phyloP scores from a whole-genome alignment of 2,888 invertebrate genomes.

The Coenonympha glycerion region DNA sequence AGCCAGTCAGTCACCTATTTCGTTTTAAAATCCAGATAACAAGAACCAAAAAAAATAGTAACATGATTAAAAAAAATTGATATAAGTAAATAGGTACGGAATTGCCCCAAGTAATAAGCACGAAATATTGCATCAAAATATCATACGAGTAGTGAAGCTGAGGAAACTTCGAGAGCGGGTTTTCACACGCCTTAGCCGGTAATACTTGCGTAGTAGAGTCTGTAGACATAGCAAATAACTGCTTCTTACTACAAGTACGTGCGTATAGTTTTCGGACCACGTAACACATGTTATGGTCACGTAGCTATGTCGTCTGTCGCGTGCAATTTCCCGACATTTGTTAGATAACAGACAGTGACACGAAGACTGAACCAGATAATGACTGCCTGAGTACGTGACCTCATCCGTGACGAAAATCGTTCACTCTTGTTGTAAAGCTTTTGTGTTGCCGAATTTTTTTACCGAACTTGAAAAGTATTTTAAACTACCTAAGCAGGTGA shows the following conservation, averaged over 20 bases:
- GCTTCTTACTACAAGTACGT: not conserved
- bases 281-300: conserved; percentile 13
- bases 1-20: too few species aligned
- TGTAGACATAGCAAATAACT: conserved; percentile 9
- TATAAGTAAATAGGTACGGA: not conserved
- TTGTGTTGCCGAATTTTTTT: too few species aligned
- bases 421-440: not conserved
- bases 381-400: conserved; percentile 23
- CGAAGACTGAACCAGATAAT: conserved; percentile 23
- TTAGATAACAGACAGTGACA: conserved; percentile 26
- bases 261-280: conserved; percentile 10
- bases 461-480: too few species aligned
- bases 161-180: conserved; percentile 3
- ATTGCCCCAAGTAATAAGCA: not conserved
- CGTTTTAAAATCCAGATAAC: too few species aligned
- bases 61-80: not conserved
- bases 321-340: conserved; percentile 15
- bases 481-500: too few species aligned
- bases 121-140: conserved; percentile 3
- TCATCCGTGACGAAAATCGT: conserved; percentile 22
- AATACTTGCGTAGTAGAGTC: conserved; percentile 9
- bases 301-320: conserved; percentile 13
- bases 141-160: not conserved
- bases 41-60: too few species aligned
- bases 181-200: conserved; percentile 3